These are phyloP conservation scores for Syngnathoides biaculeatus DNA, from an alignment of 2,113 vertebrate genomes.

Conservation along the genomic window DNA sequence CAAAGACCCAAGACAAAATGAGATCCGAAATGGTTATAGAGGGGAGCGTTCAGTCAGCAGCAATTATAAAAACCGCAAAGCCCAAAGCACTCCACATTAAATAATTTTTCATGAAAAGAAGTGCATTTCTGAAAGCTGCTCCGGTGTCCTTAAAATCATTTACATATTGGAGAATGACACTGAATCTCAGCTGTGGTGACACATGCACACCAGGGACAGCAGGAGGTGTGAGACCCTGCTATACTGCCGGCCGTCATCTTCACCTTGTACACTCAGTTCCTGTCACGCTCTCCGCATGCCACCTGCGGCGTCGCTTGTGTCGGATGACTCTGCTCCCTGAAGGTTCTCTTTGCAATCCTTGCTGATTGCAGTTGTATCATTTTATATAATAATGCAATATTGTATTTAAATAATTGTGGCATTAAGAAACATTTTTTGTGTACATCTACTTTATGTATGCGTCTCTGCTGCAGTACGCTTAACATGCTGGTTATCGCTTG, in stretches of 20 bases:
- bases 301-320: constrained; percentile 34
- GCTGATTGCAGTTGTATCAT: not conserved
- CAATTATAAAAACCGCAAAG: constrained; percentile 11
- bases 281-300: constrained; percentile 21
- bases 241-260: constrained; percentile 21
- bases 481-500: constrained; percentile 18
- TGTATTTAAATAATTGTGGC: not conserved
- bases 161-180: constrained; percentile 5
- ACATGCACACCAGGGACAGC: constrained; percentile 4
- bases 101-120: constrained; percentile 21
- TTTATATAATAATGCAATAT: not conserved
- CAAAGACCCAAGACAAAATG: not conserved
- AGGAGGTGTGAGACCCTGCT: constrained; percentile 6
- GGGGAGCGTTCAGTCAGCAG: not conserved
- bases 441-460: constrained; percentile 16
- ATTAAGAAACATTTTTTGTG: too few relatives aligned
- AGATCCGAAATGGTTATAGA: not conserved
- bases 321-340: constrained; percentile 22
- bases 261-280: constrained; percentile 34
- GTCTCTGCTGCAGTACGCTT: constrained; percentile 22
- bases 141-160: constrained; percentile 9
- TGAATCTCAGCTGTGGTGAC: constrained; percentile 1
- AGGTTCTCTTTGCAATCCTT: constrained; percentile 19
- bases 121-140: constrained; percentile 10
- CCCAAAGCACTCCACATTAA: not conserved